Evolutionary conservation across 2,113 vertebrate genomes (phyloP), one percentile per base, ranked within the genome.

Genomic region (Rhizomys pruinosus): DNA sequence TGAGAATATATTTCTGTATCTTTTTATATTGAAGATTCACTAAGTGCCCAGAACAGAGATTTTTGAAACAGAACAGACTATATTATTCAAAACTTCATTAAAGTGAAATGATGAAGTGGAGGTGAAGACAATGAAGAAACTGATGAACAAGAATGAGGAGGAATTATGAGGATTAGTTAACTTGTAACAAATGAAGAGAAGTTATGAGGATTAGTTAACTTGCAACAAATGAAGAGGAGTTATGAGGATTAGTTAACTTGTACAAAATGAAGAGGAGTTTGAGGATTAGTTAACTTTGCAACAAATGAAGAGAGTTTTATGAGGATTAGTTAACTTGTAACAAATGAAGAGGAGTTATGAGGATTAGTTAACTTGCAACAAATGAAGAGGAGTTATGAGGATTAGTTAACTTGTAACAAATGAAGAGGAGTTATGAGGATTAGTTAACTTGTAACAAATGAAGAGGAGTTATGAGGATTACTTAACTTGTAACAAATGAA

Each of bases 21-120:
- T 77, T 84, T 95, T 91, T 68, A 81, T 88, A 69, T 76, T n/a
- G 20, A 84, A 87, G 78, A 96, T 91, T 71, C 93, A 71, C n/a
- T 92, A 68, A 93, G 42, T 71, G 37, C 7, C 17, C 86, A 59
- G 88, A 85, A 71, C 81, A 76, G 34, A 23, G 80, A 72, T 39
- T 92, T 95, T 85, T 90, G 39, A 93, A 77, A 92, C 7, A 68
- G 8, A 3, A 3, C 1, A 15, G 74, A 29, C 77, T 61, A 80
- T 37, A 42, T 16, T 16, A 20, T 86, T 57, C 84, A 66, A 69
- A 39, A 61, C 20, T 59, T 91, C 3, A 66, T 61, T 82, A 89
- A 42, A 87, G 19, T 86, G 34, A 94, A 73, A 57, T 61, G 22
- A 9, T 68, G 11, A 47, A 34, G 22, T 66, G 29, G 44, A 85